These are phyloP conservation scores for Chaetodon trifasciatus DNA, from an alignment of 2,797 vertebrate species.

Conservation along the genomic window DNA sequence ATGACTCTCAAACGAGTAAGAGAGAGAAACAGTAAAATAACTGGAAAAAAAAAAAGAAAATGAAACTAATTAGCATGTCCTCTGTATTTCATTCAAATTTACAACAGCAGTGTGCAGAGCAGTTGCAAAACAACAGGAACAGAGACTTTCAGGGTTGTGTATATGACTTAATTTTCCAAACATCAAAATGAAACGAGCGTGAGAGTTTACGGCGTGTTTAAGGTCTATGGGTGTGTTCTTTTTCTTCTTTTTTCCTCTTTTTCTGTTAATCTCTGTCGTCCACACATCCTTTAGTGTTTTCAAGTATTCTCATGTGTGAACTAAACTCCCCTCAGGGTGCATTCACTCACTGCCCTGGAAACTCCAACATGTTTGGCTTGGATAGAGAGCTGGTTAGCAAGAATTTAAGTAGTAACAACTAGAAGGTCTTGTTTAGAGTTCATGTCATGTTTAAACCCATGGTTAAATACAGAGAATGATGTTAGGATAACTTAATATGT, in stretches of 20 bases:
- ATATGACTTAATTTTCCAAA: constrained; percentile 28
- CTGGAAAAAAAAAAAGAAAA: not conserved
- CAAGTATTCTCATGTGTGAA: constrained; percentile 52
- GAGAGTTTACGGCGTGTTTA: constrained; percentile 24
- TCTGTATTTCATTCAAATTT: constrained; percentile 25
- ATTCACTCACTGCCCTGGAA: constrained; percentile 22
- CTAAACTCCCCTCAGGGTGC: constrained; percentile 25
- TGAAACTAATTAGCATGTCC: constrained; percentile 33
- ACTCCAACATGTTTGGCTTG: constrained; percentile 25
- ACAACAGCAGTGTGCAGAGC: constrained; percentile 15
- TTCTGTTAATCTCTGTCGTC: constrained; percentile 47
- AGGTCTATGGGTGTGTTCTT: constrained; percentile 12
- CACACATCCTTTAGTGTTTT: constrained; percentile 33
- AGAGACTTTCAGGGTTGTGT: constrained; percentile 5
- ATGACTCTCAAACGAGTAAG: constrained; percentile 48
- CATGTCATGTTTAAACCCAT: not conserved
- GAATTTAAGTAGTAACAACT: not conserved
- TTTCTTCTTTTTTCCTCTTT: too few relatives aligned
- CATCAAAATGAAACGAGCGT: constrained; percentile 25
- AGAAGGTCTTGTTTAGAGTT: constrained; percentile 5
- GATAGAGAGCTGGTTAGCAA: constrained; percentile 2
- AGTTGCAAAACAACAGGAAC: constrained; percentile 26
- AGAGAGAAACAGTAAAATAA: constrained; percentile 27
- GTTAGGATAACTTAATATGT: not conserved
- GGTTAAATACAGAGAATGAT: too few relatives aligned